Evolutionary conservation across 2,797 vertebrate species (phyloP).

Genomic region (Trematomus bernacchii): DNA sequence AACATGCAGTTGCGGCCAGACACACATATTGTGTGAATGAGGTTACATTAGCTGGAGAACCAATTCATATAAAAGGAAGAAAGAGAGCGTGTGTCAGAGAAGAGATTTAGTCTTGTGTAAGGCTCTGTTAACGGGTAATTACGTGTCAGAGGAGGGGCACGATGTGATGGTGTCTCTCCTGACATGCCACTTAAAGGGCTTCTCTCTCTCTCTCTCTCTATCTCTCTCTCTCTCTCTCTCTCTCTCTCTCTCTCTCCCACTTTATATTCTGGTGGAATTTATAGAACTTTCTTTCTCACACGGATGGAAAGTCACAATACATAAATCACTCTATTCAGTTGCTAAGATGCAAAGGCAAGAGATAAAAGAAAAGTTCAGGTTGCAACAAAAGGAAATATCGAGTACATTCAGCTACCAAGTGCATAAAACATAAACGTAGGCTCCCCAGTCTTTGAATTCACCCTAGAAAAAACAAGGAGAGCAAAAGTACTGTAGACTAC

Average conservation of each 20-base stretch:
- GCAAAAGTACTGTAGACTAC: background rate
- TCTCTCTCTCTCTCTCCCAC: too few species aligned
- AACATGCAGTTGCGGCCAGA: background rate
- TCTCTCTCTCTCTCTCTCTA: slow-evolving; percentile 14
- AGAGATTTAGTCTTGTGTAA: background rate
- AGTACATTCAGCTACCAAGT: background rate
- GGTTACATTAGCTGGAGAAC: background rate
- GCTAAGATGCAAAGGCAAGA: background rate
- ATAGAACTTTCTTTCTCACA: too few species aligned
- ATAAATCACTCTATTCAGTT: slow-evolving; percentile 3
- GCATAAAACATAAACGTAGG: background rate
- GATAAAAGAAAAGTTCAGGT: background rate
- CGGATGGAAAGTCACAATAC: too few species aligned
- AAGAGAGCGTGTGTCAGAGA: background rate
- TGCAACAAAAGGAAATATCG: slow-evolving; percentile 1
- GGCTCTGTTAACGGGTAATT: slow-evolving; percentile 22
- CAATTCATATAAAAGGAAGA: background rate
- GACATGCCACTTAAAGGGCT: slow-evolving; percentile 7
- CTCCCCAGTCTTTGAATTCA: slow-evolving; percentile 8
- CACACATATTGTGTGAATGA: background rate
- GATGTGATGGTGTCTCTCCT: slow-evolving; percentile 2
- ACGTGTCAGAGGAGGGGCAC: background rate
- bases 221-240: too few species aligned
- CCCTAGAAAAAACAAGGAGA: background rate
- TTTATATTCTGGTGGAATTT: too few species aligned